Evolutionary conservation across 2,888 invertebrate species (phyloP).

Genomic region (Agrypnus murinus): DNA sequence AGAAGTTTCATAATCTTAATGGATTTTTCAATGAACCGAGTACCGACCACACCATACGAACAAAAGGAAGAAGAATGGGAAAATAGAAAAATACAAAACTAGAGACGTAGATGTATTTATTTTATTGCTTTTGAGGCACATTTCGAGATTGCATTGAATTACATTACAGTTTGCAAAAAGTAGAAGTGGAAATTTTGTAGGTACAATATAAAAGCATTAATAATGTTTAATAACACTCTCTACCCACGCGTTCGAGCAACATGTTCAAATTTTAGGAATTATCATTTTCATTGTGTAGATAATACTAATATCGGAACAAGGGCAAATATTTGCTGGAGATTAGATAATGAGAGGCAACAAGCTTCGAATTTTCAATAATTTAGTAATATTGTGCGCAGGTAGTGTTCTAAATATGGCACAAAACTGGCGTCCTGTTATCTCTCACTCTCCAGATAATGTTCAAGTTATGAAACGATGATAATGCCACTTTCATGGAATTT

Average conservation of each 20-base stretch:
- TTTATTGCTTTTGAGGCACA: too few species aligned
- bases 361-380: slow-evolving; percentile 38
- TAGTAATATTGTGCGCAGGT: slow-evolving; percentile 21
- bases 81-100: slow-evolving; percentile 1
- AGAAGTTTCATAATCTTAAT: slow-evolving; percentile 20
- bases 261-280: slow-evolving; percentile 7
- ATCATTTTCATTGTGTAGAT: slow-evolving; percentile 7
- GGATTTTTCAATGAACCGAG: slow-evolving; percentile 7
- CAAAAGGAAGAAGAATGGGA: not conserved
- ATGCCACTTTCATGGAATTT: slow-evolving; percentile 23
- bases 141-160: too few species aligned
- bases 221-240: not conserved
- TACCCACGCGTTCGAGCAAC: slow-evolving; percentile 17
- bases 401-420: slow-evolving; percentile 7
- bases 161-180: too few species aligned
- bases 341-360: slow-evolving; percentile 30
- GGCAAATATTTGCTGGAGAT: slow-evolving; percentile 38
- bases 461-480: slow-evolving; percentile 27
- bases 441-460: slow-evolving; percentile 28
- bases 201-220: not conserved
- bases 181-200: too few species aligned
- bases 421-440: slow-evolving; percentile 11
- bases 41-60: not conserved
- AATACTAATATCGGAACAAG: not conserved
- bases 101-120: too few species aligned